Evolutionary conservation across 2,888 invertebrate species (phyloP), one percentile per base, ranked within the genome.

Genomic region (Morpho helenor): DNA sequence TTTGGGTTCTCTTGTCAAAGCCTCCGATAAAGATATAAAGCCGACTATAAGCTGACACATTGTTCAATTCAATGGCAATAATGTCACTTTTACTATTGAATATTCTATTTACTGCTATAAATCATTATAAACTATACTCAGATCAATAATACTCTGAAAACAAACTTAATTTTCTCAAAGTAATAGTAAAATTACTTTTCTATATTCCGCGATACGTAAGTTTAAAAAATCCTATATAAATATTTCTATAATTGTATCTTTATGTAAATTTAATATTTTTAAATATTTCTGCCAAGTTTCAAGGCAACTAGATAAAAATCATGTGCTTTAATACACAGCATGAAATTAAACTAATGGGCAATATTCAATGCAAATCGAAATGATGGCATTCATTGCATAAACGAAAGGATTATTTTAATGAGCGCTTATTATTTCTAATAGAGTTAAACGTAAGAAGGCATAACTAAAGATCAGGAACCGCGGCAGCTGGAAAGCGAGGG

Each of bases 1-100:
- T 78, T 71, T 63, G 65, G 67, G 82, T 84, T 83, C 82, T 76
- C 84, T 73, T 80, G 82, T 82, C 74, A 74, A 70, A 72, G 66
- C 60, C 56, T 63, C 66, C 62, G 74, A 72, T 73, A 60, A 68
- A 66, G 66, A 68, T 60, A 63, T 68, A 67, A 68, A 68, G 57
- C 55, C 61, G 58, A 59, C 59, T 57, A 64, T 50, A 62, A 54
- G 62, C 64, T 66, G 59, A 60, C 64, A 62, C 49, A 55, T 62
- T 61, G 49, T 48, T 57, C 54, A 56, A 60, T 60, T 23, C 52
- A 45, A 52, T 56, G 41, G 56, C 49, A 47, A 54, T 55, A 47
- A 47, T 57, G 46, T 56, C 56, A 54, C 41, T 51, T 9, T 48
- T 31, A 45, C 47, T 42, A 49, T 47, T 49, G 44, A 52, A 50